These are phyloP conservation scores for Gorsachius magnificus DNA, from an alignment of 2,797 vertebrate genomes.

Conservation along the genomic window DNA sequence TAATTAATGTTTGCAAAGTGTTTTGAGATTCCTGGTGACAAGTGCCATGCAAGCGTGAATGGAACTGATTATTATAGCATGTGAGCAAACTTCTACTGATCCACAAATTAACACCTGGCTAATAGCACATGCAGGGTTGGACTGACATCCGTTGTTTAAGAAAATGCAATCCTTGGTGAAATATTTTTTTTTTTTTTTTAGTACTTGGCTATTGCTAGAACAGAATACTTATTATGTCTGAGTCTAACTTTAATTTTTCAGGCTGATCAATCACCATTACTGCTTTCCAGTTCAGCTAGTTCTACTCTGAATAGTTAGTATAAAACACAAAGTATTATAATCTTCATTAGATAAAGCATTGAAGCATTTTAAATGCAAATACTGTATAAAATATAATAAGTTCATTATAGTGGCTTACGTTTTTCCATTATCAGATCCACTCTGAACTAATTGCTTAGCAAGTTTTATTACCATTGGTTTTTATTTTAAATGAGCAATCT, in stretches of 20 bases:
- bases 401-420: conserved; percentile 11
- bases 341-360: conserved; percentile 43
- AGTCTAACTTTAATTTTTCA: conserved; percentile 22
- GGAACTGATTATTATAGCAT: conserved; percentile 25
- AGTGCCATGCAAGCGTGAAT: conserved; percentile 11
- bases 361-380: conserved; percentile 57
- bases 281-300: conserved; percentile 52
- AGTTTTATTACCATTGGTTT: conserved; percentile 8
- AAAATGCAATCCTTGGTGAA: conserved; percentile 36
- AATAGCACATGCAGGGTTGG: conserved; percentile 4
- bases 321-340: conserved; percentile 9
- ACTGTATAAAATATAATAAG: conserved; percentile 43
- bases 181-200: not conserved
- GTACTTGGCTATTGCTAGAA: not conserved
- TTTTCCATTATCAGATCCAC: conserved; percentile 46
- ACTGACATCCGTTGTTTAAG: conserved; percentile 46
- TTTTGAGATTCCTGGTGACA: conserved; percentile 33
- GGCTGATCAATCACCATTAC: conserved; percentile 31
- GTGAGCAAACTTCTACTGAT: conserved; percentile 28
- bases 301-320: conserved; percentile 7
- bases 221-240: conserved; percentile 28
- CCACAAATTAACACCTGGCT: conserved; percentile 58
- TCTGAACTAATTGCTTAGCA: conserved; percentile 46
- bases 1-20: conserved; percentile 46
- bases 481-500: conserved; percentile 21